Evolutionary conservation across 2,113 vertebrate species (phyloP).

Genomic region (Thermophis baileyi): DNA sequence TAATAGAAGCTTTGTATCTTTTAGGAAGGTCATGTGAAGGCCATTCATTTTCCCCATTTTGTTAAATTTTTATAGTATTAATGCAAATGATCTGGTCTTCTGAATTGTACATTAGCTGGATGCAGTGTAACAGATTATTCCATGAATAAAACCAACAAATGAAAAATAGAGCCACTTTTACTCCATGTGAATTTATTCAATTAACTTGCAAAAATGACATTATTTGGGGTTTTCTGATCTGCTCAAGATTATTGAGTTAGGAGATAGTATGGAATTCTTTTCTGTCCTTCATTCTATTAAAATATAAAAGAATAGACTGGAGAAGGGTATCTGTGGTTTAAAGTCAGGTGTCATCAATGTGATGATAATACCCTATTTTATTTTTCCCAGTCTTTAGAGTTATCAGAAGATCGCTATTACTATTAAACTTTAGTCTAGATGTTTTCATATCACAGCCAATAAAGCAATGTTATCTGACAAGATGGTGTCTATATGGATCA

Average conservation of each 20-base stretch:
- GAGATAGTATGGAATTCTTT: background rate
- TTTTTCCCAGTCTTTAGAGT: background rate
- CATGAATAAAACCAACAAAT: background rate
- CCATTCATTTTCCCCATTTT: background rate
- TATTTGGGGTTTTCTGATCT: background rate
- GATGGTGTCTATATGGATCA: background rate
- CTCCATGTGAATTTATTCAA: background rate
- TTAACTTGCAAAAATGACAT: background rate
- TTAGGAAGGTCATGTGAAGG: background rate
- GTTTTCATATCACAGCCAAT: background rate
- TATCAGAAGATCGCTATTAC: background rate
- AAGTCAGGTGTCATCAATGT: background rate
- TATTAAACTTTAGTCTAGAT: background rate
- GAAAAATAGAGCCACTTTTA: background rate
- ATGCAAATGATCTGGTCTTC: background rate
- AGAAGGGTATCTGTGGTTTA: background rate
- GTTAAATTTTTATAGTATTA: background rate
- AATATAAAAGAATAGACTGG: background rate
- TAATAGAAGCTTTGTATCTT: background rate
- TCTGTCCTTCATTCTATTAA: background rate
- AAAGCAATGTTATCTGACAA: background rate
- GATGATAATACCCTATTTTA: background rate
- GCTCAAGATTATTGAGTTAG: background rate
- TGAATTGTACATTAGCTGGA: background rate
- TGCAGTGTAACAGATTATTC: background rate